Conservation (phyloP, 2,797 vertebrate genomes). For the Semotilus atromaculatus region DNA sequence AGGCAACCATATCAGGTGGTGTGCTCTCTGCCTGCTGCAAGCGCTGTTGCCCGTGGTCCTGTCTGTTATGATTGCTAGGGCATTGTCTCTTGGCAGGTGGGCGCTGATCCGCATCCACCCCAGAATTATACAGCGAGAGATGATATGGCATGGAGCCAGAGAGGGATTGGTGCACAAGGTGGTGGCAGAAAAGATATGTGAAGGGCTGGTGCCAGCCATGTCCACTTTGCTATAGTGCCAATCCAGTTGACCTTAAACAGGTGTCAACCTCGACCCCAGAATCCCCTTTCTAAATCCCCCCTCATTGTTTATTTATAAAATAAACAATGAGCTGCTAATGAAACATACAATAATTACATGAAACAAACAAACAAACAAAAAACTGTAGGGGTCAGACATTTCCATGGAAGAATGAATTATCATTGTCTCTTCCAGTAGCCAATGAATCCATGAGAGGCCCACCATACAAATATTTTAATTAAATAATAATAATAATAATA, state of each 20-base stretch:
- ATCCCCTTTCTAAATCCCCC: neutral
- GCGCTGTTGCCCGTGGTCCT: neutral
- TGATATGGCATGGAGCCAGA: constrained; percentile 29
- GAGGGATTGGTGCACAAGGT: constrained; percentile 8
- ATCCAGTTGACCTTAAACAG: constrained; percentile 47
- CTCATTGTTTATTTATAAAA: neutral
- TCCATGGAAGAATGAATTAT: neutral
- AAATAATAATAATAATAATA: too few relatives aligned
- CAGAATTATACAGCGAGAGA: neutral
- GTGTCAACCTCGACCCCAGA: constrained; percentile 14
- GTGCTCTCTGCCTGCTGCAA: constrained; percentile 19
- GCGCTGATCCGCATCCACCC: constrained; percentile 8
- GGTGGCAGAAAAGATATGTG: constrained; percentile 17
- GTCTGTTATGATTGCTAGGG: constrained; percentile 6
- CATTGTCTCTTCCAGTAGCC: neutral
- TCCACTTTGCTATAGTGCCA: constrained; percentile 12
- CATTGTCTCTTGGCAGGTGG: constrained; percentile 45
- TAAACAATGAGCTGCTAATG: constrained; percentile 22
- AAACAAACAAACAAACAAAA: neutral
- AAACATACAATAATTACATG: constrained; percentile 21
- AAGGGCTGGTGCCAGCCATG: constrained; percentile 4
- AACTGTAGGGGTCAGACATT: neutral
- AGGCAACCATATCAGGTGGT: neutral
- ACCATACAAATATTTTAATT: neutral
- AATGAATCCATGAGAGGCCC: neutral